Evolutionary conservation across 2,888 invertebrate species (phyloP), one percentile per base, ranked within the genome.

Genomic region (Drosophila borborema): DNA sequence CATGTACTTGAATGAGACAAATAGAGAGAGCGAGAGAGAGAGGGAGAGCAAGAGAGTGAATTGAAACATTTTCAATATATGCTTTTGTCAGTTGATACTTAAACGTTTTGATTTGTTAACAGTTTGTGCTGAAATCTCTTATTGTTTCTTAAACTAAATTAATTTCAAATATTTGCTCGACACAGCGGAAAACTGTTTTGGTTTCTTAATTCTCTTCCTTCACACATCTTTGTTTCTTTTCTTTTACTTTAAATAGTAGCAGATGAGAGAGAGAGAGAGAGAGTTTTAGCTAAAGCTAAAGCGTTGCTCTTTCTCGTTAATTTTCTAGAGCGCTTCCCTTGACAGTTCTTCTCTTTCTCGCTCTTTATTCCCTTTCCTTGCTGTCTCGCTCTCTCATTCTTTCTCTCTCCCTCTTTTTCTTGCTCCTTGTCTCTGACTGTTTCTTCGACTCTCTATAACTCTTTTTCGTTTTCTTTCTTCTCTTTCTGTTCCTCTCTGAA

Each of bases 21-120:
- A 45, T 12, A 18, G 0, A 12, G 12, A 45, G 45, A 45, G 36
- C 20, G 5, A 5, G 45, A 4, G 18, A 20, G 49, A 49, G 51
- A 18, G 51, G 7, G 48, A 28, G 16, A 48, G 28, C 10, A 16
- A 16, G 34, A 28, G 28, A 28, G 28, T 28, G 5, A 38, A 14
- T 23, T 23, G 16, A 14, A 16, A 23, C 10, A 34, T 58, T 48
- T 10, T 54, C 34, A 40, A 20, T 46, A 41, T 64, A 23, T 38
- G 16, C n/a, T 34, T 38, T 34, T 48, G 16, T n/a, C 12, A 1
- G 3, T 16, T 10, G 38, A 16, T 71, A 14, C 36, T 46, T 41
- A 51, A 70, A 51, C 23, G 38, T 46, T 63, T 41, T 38, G 20
- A 49, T 54, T 38, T 20, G 38, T 16, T 20, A 16, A 49, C 23